Percentiles rank a stretch among this genome's conserved stretches.
Conservation (phyloP, 2,113 vertebrate genomes). For the Salvelinus alpinus region DNA sequence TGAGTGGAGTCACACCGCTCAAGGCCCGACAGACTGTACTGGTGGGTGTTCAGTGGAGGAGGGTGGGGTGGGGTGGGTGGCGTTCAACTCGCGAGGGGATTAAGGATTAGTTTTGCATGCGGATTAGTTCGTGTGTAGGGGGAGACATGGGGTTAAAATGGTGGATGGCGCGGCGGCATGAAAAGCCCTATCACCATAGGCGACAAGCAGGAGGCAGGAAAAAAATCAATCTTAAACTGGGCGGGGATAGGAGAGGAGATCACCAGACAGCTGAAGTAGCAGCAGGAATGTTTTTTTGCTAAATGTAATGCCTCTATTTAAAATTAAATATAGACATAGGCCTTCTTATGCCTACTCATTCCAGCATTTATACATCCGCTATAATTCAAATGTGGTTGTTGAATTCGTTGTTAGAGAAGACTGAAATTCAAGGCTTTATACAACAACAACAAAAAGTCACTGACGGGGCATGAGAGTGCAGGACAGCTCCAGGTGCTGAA, state of each 20-base stretch:
- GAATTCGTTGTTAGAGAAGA: not conserved
- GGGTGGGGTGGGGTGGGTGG: constrained; percentile 1
- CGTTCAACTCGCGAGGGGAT: constrained; percentile 71
- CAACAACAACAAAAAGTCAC: not conserved
- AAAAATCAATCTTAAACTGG: constrained; percentile 42
- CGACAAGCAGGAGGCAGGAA: constrained; percentile 27
- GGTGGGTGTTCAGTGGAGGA: constrained; percentile 25
- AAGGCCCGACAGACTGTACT: constrained; percentile 23
- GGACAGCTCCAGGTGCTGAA: too few species aligned
- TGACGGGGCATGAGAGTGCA: not conserved
- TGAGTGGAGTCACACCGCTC: constrained; percentile 22
- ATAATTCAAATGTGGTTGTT: not conserved
- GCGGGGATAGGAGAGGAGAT: not conserved
- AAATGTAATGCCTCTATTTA: not conserved
- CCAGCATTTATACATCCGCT: not conserved
- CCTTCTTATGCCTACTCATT: not conserved
- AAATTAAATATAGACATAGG: not conserved
- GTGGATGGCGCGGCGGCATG: constrained; percentile 45
- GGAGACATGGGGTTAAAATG: constrained; percentile 66
- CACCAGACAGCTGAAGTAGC: not conserved
- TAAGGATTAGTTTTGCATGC: constrained; percentile 76
- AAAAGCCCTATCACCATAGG: constrained; percentile 46
- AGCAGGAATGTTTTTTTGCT: not conserved
- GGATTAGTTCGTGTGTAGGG: constrained; percentile 68
- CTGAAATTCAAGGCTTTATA: too few species aligned